Base-by-base conservation (phyloP, 2,113 vertebrate species). In the Xyliphius kryptos region DNA sequence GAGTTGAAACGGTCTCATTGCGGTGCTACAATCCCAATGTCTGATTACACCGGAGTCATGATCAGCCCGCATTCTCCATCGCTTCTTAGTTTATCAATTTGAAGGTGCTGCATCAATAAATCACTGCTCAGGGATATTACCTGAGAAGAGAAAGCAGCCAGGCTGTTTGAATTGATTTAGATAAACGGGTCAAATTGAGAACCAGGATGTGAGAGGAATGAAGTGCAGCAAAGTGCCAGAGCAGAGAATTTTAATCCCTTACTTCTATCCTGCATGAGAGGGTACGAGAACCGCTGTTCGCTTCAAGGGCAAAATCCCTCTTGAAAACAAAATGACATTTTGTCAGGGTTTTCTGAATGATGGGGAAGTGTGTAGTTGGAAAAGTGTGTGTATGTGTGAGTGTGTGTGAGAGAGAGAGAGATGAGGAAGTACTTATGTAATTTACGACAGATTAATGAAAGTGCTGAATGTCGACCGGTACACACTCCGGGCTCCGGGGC, bases 371-470 rank as follows among this genome's bases (percentile, higher is more conserved):
- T 63, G 54, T 54, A 46, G 13, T 32, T 32, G 32, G 13, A n/a
- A 9, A 36, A 46, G 21, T 37, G 69, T 62, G 49, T 58, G 63
- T 26, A 12, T 10, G 12, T 32, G 51, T 8, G 36, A 5, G 26
- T 32, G 26, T 32, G 26, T 32, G 26, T 32, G 26, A 32, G 26
- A 32, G 7, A 5, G 26, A 32, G 26, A 32, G 26, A 32, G 26
- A 6, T 32, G 26, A 32, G 26, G 26, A 6, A 32, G 26, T 32
- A 32, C 26, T 32, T 32, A 32, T 32, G 26, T 32, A 32, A 32
- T 32, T 32, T 32, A 32, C 26, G 26, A 32, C 4, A 32, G 26
- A 32, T 32, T 32, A 76, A 80, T 78, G 73, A 78, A 77, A 74
- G 57, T 63, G 36, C 7, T 32, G 26, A 32, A 32, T 32, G 26